phyloP scores from a whole-genome alignment of 1,140 invertebrate species.

The Lineus longissimus region DNA sequence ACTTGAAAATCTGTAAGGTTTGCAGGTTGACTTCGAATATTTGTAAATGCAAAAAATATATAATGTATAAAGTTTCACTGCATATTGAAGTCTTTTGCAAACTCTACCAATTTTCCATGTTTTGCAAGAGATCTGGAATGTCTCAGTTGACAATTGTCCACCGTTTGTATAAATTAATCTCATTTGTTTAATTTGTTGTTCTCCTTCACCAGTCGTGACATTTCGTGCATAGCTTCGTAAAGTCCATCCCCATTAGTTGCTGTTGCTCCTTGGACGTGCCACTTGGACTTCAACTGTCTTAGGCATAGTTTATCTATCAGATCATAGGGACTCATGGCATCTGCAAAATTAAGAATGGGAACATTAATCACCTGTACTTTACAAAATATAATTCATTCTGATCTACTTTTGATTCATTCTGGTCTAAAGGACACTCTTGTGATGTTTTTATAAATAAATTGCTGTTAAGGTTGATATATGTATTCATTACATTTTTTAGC shows the following conservation, averaged over 20 bases:
- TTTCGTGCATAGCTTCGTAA: conserved; percentile 36
- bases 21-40: too few species aligned
- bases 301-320: conserved; percentile 30
- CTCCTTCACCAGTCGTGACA: conserved; percentile 36
- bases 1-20: too few species aligned
- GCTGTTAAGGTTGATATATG: background rate
- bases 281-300: conserved; percentile 29
- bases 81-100: too few species aligned
- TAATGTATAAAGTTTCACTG: too few species aligned
- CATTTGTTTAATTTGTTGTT: conserved; percentile 14
- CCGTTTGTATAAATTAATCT: too few species aligned
- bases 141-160: too few species aligned
- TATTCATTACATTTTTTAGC: too few species aligned
- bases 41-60: too few species aligned
- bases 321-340: conserved; percentile 26
- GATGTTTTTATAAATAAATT: background rate
- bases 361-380: background rate
- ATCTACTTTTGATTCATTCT: background rate
- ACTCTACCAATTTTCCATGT: too few species aligned
- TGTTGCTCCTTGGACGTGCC: conserved; percentile 38
- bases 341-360: conserved; percentile 15
- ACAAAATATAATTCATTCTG: background rate
- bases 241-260: conserved; percentile 42
- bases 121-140: too few species aligned
- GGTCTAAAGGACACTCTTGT: background rate